Base-by-base conservation (phyloP, 2,113 vertebrate species). In the Colaptes auratus region DNA sequence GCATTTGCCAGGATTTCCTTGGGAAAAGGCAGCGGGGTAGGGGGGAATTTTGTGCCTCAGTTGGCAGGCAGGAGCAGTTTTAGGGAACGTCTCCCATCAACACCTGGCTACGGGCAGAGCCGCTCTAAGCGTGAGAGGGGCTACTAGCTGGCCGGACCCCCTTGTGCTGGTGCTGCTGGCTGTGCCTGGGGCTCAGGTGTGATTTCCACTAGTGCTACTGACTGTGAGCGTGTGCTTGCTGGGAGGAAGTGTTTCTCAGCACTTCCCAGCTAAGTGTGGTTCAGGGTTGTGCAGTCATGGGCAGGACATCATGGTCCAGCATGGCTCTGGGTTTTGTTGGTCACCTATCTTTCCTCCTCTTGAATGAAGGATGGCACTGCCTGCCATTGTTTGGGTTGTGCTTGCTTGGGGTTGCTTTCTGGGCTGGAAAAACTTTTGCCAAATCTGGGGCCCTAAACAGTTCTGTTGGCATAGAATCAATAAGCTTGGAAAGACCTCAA, bases 301-400 rank as follows among this genome's bases (percentile, higher is more conserved):
- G 12, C 14, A 6, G 36, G n/a, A 31, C 31, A 17, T 4, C 1
- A 0, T 0, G 1, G 8, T 18, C 21, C 1, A 1, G 31, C 44
- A 12, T 39, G 56, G 33, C 3, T 48, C n/a, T 27, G 77, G 42
- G 53, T 8, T 7, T 72, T 7, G 12, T 81, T 77, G 70, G 28
- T 50, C 27, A 3, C 24, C 44, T 0, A 1, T 35, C 16, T 33
- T 48, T 21, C 56, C 53, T 59, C 36, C 0, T 24, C 16, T 21
- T 10, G 15, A 6, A 0, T 0, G 14, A 21, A 48, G n/a, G 16
- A 8, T 0, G 7, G 12, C 1, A 12, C 23, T 65, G 24, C 42
- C 30, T 0, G 0, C 59, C 36, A 23, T 52, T 78, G 21, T 25
- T 46, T 0, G 48, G 33, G 3, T 36, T 16, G 10, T 17, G 31